phyloP scores from a whole-genome alignment of 1,140 invertebrate genomes.

The Daktulosphaira vitifoliae region DNA sequence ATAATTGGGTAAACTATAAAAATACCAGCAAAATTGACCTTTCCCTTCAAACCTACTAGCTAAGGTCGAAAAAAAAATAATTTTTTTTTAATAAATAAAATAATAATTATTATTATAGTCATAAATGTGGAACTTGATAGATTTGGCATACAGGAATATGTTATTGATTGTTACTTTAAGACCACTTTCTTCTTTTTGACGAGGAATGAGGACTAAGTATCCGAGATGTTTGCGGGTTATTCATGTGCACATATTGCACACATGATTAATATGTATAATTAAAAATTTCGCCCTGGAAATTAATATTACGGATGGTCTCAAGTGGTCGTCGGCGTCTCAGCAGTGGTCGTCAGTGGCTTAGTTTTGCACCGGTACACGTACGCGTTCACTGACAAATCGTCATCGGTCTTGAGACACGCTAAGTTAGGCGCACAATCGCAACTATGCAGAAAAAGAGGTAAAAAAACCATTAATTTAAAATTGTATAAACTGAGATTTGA shows the following conservation, averaged over 20 bases:
- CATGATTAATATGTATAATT: no score
- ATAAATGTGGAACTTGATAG: conserved; percentile 2
- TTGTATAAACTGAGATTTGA: no score
- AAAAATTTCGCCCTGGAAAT: background rate
- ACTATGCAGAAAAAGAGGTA: conserved; percentile 42
- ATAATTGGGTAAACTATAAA: background rate
- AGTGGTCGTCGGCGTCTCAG: background rate
- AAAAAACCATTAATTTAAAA: background rate
- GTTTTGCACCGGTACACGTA: conserved; percentile 51
- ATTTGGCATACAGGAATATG: conserved; percentile 26
- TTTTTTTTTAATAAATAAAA: background rate
- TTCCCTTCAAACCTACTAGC: background rate
- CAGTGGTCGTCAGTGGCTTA: background rate
- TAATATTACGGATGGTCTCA: conserved; percentile 1
- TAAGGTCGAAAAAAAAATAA: no score
- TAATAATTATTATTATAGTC: conserved; percentile 2
- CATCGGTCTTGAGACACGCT: conserved; percentile 48
- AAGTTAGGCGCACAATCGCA: conserved; percentile 48
- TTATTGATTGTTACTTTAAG: background rate
- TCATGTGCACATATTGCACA: no score
- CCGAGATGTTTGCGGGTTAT: no score
- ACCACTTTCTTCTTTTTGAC: no score
- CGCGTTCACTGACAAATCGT: conserved; percentile 51
- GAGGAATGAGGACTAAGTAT: no score
- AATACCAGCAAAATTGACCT: background rate